Conservation (phyloP, 2,888 invertebrate genomes). For the Drosophila phalerata region DNA sequence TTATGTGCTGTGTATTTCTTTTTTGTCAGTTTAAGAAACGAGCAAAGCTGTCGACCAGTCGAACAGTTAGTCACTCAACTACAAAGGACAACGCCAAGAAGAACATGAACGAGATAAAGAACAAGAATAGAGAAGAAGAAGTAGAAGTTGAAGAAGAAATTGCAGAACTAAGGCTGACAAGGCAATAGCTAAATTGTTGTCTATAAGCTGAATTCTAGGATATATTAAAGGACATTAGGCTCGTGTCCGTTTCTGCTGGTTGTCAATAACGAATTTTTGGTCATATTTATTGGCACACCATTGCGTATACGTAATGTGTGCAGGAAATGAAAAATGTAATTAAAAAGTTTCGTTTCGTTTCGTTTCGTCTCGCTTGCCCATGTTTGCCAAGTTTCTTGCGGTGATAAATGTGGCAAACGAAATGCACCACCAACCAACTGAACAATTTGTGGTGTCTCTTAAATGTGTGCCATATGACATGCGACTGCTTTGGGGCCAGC, state of each 20-base stretch:
- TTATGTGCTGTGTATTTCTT: slow-evolving; percentile 22
- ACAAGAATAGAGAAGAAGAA: neutral
- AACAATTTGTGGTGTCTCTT: slow-evolving; percentile 66
- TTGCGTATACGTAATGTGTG: slow-evolving; percentile 66
- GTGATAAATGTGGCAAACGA: slow-evolving; percentile 25
- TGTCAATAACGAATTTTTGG: slow-evolving; percentile 66
- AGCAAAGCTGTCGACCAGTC: slow-evolving; percentile 61
- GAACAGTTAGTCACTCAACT: slow-evolving; percentile 63
- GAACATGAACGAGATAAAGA: slow-evolving; percentile 6
- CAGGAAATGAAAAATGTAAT: slow-evolving; percentile 78
- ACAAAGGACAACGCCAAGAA: slow-evolving; percentile 48
- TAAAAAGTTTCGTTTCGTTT: slow-evolving; percentile 54
- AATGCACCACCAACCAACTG: slow-evolving; percentile 36
- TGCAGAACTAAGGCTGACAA: slow-evolving; percentile 40
- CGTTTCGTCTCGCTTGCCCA: slow-evolving; percentile 21
- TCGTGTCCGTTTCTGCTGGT: slow-evolving; percentile 21
- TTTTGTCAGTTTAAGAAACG: slow-evolving; percentile 45
- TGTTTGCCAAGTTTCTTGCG: slow-evolving; percentile 45
- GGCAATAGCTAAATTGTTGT: slow-evolving; percentile 54
- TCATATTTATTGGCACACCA: slow-evolving; percentile 64
- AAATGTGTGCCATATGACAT: slow-evolving; percentile 56
- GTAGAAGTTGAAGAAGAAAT: neutral
- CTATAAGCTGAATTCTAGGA: slow-evolving; percentile 32
- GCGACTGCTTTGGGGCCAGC: slow-evolving; percentile 27
- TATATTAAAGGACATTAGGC: slow-evolving; percentile 65